These are phyloP conservation scores for Morinoia aosen DNA, from an alignment of 2,888 invertebrate genomes.

Conservation along the genomic window DNA sequence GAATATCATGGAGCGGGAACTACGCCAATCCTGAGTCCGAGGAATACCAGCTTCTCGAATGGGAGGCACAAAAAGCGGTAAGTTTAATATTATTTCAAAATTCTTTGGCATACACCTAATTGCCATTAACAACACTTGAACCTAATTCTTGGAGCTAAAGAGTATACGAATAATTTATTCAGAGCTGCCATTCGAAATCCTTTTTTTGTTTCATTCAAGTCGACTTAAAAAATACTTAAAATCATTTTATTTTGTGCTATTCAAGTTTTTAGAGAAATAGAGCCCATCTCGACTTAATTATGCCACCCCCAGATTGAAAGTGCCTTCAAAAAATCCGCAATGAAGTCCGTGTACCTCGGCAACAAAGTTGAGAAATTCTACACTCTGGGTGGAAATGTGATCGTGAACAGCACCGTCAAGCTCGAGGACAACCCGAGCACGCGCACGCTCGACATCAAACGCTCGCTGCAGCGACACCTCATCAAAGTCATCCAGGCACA, in stretches of 20 bases:
- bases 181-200: not conserved
- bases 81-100: slow-evolving; percentile 72
- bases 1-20: slow-evolving; percentile 84
- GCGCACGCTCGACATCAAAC: slow-evolving; percentile 78
- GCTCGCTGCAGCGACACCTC: slow-evolving; percentile 86
- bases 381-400: slow-evolving; percentile 80
- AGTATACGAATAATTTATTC: not conserved
- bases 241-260: too few relatives aligned
- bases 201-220: too few relatives aligned
- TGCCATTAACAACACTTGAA: not conserved
- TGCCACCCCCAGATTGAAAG: slow-evolving; percentile 82
- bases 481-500: slow-evolving; percentile 85
- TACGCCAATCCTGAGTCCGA: slow-evolving; percentile 84
- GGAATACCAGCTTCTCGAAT: slow-evolving; percentile 85
- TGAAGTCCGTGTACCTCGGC: slow-evolving; percentile 88
- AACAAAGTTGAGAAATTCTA: slow-evolving; percentile 85
- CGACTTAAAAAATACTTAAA: too few relatives aligned
- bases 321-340: slow-evolving; percentile 92
- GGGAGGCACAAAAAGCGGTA: slow-evolving; percentile 89
- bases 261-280: too few relatives aligned
- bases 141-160: not conserved
- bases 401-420: slow-evolving; percentile 87
- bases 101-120: not conserved
- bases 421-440: slow-evolving; percentile 84
- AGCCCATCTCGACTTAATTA: not conserved